Evolutionary conservation across 2,797 vertebrate species (phyloP).

Genomic region (Alauda arvensis): DNA sequence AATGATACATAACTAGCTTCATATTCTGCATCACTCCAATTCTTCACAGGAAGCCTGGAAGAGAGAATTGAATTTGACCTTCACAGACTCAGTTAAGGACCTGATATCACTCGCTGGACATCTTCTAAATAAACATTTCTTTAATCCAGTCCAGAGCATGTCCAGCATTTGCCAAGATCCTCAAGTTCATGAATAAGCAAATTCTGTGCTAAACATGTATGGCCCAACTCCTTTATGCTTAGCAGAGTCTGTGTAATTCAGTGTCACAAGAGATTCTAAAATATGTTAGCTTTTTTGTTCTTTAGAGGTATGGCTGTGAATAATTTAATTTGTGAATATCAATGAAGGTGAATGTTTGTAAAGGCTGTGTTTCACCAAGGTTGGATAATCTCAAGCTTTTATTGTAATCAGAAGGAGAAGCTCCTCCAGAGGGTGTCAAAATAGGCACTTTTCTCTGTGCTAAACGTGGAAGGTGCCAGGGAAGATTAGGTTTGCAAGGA

Average conservation of each 20-base stretch:
- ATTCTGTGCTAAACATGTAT: neutral
- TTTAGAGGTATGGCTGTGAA: neutral
- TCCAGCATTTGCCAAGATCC: neutral
- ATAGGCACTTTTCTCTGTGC: neutral
- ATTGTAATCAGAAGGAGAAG: neutral
- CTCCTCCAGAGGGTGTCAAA: neutral
- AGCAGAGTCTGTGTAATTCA: neutral
- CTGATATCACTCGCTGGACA: neutral
- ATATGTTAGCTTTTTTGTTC: neutral
- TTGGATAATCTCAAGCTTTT: conserved; percentile 1
- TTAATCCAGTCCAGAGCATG: neutral
- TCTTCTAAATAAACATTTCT: neutral
- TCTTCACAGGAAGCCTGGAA: neutral
- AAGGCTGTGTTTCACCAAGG: neutral
- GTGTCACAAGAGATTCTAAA: neutral
- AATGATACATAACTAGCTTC: neutral
- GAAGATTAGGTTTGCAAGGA: conserved; percentile 5
- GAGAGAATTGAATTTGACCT: neutral
- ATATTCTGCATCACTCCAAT: neutral
- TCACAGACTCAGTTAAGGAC: neutral
- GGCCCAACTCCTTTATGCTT: neutral
- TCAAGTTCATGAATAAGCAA: neutral
- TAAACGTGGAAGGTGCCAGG: neutral
- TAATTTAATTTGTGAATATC: conserved; percentile 32
- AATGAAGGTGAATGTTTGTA: neutral